A percentile compares a stretch with the other conserved stretches of the same genome.
Evolutionary conservation across 2,113 vertebrate genomes (phyloP).

Genomic region (Heptranchias perlo): DNA sequence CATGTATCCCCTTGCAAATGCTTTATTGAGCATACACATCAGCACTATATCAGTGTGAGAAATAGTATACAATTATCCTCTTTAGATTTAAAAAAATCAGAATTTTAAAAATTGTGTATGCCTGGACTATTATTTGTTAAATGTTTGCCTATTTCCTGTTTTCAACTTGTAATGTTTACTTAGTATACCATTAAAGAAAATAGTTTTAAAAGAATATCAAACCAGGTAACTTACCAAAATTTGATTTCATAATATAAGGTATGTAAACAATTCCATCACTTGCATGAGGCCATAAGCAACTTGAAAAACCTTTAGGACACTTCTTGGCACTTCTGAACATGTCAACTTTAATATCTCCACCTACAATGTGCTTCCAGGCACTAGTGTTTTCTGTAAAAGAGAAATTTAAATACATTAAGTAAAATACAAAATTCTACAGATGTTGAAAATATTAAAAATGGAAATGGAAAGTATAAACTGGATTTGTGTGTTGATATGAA

Average conservation of each 20-base stretch:
- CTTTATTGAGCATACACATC: background rate
- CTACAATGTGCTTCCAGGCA: background rate
- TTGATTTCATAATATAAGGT: background rate
- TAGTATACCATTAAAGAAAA: background rate
- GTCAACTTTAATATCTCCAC: background rate
- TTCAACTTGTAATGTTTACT: background rate
- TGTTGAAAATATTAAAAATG: background rate
- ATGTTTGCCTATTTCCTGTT: background rate
- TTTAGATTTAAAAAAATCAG: background rate
- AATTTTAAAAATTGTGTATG: background rate
- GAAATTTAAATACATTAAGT: background rate
- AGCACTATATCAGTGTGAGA: background rate
- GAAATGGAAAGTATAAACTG: background rate
- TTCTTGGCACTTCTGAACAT: background rate
- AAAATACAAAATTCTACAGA: background rate
- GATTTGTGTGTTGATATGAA: background rate
- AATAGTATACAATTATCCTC: background rate
- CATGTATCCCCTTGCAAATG: background rate
- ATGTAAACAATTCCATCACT: conserved; percentile 10
- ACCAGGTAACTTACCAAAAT: conserved; percentile 23
- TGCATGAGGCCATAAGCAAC: background rate
- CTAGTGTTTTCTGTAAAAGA: background rate
- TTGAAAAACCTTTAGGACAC: background rate
- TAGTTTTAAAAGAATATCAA: background rate
- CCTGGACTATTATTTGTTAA: background rate